phyloP scores from a whole-genome alignment of 2,797 vertebrate species.

The Lacerta agilis region DNA sequence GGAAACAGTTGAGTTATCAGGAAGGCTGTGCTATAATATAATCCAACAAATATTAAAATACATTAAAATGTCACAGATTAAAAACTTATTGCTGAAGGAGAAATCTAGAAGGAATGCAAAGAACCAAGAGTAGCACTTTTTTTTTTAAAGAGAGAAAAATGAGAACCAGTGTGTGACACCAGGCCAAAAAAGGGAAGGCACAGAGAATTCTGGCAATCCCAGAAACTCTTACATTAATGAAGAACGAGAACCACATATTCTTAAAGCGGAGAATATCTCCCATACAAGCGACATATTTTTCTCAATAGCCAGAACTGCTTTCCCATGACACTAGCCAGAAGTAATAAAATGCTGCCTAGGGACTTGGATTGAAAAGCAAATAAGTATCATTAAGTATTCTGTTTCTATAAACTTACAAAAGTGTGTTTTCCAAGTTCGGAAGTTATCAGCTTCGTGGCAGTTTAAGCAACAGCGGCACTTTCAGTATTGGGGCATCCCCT shows the following conservation, averaged over 20 bases:
- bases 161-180: neutral
- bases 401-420: conserved; percentile 12
- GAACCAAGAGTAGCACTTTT: no score
- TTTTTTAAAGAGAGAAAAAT: neutral
- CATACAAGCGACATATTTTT: conserved; percentile 46
- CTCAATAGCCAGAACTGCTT: conserved; percentile 50
- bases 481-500: neutral
- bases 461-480: no score
- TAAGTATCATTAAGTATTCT: neutral
- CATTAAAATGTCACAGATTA: no score
- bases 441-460: neutral
- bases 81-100: neutral
- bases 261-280: conserved; percentile 44
- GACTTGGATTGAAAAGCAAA: conserved; percentile 47
- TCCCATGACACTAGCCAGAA: conserved; percentile 64
- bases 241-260: neutral
- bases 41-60: no score
- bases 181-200: neutral
- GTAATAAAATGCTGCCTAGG: conserved; percentile 63
- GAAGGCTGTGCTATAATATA: no score
- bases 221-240: neutral
- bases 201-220: neutral
- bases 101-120: neutral
- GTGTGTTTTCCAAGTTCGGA: neutral
- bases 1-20: neutral